A percentile compares a stretch with the other conserved stretches of the same genome.
Conservation (phyloP, 92 coral and sea anemone genomes). For the Zoanthus solanderi region DNA sequence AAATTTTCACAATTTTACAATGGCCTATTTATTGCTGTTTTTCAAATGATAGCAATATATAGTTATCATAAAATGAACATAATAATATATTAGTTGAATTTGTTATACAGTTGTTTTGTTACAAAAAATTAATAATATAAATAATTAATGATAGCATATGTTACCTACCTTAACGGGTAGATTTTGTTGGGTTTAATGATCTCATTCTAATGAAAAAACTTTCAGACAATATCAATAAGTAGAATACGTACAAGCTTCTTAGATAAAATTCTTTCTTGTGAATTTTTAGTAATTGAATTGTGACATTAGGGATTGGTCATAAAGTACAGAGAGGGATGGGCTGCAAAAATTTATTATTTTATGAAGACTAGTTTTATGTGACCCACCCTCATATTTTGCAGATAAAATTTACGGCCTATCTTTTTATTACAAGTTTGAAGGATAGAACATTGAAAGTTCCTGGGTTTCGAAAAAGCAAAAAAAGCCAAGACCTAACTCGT, state of each 20-base stretch:
- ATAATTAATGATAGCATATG: too few species aligned
- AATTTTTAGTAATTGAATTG: too few species aligned
- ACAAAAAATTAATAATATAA: too few species aligned
- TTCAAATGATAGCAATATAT: too few species aligned
- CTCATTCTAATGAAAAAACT: neutral
- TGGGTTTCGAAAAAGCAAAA: conserved; percentile 3
- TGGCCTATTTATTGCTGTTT: neutral
- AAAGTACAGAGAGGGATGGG: too few species aligned
- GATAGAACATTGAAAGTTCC: neutral
- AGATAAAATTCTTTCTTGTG: too few species aligned
- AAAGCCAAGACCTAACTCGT: neutral
- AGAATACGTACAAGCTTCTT: neutral
- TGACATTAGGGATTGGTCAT: too few species aligned
- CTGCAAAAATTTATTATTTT: too few species aligned
- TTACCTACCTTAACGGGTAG: neutral
- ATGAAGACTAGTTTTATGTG: neutral
- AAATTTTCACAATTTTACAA: neutral
- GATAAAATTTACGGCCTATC: neutral
- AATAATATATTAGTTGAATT: too few species aligned
- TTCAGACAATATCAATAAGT: neutral
- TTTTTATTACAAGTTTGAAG: neutral
- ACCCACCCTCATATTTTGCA: neutral
- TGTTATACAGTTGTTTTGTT: too few species aligned
- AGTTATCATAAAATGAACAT: too few species aligned
- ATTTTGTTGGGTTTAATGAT: neutral